These are phyloP conservation scores for Emys orbicularis DNA, from an alignment of 2,797 vertebrate genomes.

Conservation along the genomic window DNA sequence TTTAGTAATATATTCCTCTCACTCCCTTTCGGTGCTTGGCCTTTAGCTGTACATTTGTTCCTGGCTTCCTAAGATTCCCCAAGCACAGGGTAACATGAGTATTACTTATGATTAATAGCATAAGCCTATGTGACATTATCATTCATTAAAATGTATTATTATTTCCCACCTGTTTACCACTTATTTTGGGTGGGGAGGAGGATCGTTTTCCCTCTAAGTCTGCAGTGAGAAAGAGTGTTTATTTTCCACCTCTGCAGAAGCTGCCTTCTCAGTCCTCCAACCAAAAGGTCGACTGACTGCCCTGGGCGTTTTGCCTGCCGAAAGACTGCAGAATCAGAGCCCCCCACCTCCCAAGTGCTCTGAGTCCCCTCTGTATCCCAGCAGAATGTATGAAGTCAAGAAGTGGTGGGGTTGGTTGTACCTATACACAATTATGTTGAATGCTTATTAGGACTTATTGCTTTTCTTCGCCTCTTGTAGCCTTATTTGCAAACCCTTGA, in stretches of 20 bases:
- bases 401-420: neutral
- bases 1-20: neutral
- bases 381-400: neutral
- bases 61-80: neutral
- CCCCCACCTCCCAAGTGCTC: no score
- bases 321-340: neutral
- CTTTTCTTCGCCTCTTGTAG: neutral
- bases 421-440: neutral
- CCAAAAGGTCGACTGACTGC: neutral
- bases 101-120: neutral
- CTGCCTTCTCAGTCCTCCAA: neutral
- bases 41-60: neutral
- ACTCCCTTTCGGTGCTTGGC: neutral
- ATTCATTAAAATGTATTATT: conserved; percentile 3
- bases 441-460: no score
- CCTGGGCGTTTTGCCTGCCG: neutral
- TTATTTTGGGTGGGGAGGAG: neutral
- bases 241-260: neutral
- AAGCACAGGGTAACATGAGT: neutral
- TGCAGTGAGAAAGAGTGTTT: neutral
- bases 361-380: no score
- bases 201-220: neutral
- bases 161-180: conserved; percentile 14
- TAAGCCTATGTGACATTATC: neutral
- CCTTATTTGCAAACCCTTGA: neutral